phyloP scores from a whole-genome alignment of 2,797 vertebrate species.

The Allobates femoralis region DNA sequence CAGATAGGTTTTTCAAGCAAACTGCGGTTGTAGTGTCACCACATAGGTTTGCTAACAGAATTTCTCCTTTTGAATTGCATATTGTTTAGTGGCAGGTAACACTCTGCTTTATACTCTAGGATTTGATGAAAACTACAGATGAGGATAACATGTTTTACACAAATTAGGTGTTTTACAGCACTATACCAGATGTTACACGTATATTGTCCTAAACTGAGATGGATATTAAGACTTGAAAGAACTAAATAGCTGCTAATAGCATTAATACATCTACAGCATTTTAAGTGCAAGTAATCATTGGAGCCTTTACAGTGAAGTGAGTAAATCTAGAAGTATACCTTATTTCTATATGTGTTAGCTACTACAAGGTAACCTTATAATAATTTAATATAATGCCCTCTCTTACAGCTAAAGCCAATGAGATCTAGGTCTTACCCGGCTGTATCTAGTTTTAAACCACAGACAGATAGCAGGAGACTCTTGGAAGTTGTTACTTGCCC shows the following conservation, averaged over 20 bases:
- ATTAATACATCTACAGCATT: constrained; percentile 1
- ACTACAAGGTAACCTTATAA: too few species aligned
- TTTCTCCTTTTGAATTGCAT: not conserved
- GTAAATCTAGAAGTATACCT: too few species aligned
- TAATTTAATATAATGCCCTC: too few species aligned
- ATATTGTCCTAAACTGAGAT: not conserved
- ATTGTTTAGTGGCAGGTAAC: constrained; percentile 12
- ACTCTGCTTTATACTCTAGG: constrained; percentile 16
- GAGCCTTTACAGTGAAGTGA: too few species aligned
- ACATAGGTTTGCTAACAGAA: not conserved
- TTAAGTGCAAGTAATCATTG: not conserved
- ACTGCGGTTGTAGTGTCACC: not conserved
- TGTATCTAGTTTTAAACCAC: too few species aligned
- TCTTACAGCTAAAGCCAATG: too few species aligned
- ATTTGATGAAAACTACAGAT: constrained; percentile 2
- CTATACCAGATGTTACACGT: constrained; percentile 9
- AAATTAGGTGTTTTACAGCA: constrained; percentile 14
- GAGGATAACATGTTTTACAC: not conserved
- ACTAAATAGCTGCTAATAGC: constrained; percentile 23
- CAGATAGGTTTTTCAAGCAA: not conserved
- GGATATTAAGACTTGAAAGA: not conserved
- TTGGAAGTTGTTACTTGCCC: too few species aligned
- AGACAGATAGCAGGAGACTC: too few species aligned
- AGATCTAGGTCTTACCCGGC: too few species aligned
- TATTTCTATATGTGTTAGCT: too few species aligned